phyloP scores from a whole-genome alignment of 2,113 vertebrate genomes.

The Tapirus terrestris region DNA sequence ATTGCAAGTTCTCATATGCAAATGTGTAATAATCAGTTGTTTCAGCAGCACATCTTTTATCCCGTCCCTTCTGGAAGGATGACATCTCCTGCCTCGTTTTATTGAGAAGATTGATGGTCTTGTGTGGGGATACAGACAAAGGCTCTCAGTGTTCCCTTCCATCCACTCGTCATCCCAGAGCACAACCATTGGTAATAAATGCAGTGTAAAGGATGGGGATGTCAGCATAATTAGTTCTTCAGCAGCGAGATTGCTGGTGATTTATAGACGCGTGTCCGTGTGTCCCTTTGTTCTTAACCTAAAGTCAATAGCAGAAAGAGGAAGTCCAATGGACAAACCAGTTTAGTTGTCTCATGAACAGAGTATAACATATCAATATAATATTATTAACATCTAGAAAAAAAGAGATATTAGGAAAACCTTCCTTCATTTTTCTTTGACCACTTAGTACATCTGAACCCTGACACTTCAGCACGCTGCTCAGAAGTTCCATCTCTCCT shows the following conservation, averaged over 20 bases:
- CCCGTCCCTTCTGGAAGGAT: constrained; percentile 62
- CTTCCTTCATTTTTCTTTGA: background rate
- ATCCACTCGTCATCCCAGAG: background rate
- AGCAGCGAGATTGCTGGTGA: constrained; percentile 46
- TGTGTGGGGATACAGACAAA: background rate
- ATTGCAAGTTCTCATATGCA: constrained; percentile 58
- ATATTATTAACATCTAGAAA: background rate
- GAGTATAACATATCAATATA: background rate
- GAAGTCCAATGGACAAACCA: background rate
- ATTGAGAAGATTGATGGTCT: constrained; percentile 68
- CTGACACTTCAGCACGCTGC: background rate
- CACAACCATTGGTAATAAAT: background rate
- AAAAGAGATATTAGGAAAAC: background rate
- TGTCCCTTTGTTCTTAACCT: constrained; percentile 53
- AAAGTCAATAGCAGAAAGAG: constrained; percentile 52
- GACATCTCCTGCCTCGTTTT: constrained; percentile 65
- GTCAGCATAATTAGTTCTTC: constrained; percentile 62
- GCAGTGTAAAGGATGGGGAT: constrained; percentile 36
- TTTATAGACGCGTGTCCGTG: constrained; percentile 22
- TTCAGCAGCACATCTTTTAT: constrained; percentile 67
- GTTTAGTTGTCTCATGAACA: background rate
- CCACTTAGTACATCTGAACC: background rate
- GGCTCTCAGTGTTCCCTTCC: background rate
- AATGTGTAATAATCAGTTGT: constrained; percentile 72
- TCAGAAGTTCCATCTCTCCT: background rate